These are phyloP conservation scores for Calephelis nemesis DNA, from an alignment of 1,140 invertebrate species.

Conservation along the genomic window DNA sequence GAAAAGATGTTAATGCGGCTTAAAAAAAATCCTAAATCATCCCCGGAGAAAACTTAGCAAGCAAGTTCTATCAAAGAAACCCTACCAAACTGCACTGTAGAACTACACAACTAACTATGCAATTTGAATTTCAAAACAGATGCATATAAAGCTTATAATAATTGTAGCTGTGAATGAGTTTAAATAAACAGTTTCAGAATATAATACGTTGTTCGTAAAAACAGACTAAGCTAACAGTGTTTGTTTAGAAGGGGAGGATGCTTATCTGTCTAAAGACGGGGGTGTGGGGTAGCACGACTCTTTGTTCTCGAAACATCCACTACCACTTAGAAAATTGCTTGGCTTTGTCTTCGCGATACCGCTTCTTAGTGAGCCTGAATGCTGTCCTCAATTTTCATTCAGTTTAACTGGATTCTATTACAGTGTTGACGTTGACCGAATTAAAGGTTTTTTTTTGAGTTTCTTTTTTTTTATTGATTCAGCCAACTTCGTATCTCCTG, in stretches of 20 bases:
- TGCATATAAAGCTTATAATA: neutral
- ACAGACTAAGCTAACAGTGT: conserved; percentile 43
- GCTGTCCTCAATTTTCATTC: conserved; percentile 14
- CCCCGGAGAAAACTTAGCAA: too few species aligned
- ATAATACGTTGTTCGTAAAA: conserved; percentile 24
- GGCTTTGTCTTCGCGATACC: conserved; percentile 50
- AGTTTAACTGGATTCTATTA: conserved; percentile 8
- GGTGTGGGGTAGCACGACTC: conserved; percentile 31
- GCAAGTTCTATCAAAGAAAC: too few species aligned
- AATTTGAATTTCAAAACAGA: neutral
- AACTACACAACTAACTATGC: too few species aligned
- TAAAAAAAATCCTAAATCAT: too few species aligned
- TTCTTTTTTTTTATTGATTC: neutral
- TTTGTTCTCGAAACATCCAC: conserved; percentile 55
- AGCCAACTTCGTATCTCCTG: too few species aligned
- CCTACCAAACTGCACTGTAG: too few species aligned
- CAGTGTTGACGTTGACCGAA: neutral
- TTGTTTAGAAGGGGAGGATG: conserved; percentile 48
- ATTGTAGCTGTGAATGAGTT: conserved; percentile 1
- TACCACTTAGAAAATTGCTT: conserved; percentile 70
- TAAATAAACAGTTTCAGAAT: conserved; percentile 14
- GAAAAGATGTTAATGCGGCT: too few species aligned
- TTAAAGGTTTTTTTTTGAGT: neutral
- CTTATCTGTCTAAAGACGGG: conserved; percentile 46
- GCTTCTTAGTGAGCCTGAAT: conserved; percentile 5